Conservation (phyloP, 2,888 invertebrate species). For the Gandaritis pyraliata region DNA sequence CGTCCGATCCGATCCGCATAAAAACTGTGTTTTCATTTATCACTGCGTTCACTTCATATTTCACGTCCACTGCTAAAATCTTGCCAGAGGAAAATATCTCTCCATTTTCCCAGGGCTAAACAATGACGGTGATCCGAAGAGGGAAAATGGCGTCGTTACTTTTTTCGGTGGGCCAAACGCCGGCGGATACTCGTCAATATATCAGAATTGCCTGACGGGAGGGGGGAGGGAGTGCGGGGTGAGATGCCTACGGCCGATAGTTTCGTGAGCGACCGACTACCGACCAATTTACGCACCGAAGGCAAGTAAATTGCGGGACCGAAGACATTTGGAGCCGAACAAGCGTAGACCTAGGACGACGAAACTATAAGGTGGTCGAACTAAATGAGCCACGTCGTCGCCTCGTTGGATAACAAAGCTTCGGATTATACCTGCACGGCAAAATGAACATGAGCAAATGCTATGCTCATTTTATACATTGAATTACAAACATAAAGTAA, state of each 20-base stretch:
- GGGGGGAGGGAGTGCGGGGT: slow-evolving; percentile 46
- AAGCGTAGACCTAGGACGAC: slow-evolving; percentile 22
- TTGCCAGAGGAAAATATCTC: slow-evolving; percentile 49
- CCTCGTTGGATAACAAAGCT: slow-evolving; percentile 7
- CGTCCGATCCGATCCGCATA: slow-evolving; percentile 35
- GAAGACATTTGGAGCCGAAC: slow-evolving; percentile 28
- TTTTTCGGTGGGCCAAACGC: slow-evolving; percentile 55
- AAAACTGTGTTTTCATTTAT: slow-evolving; percentile 50
- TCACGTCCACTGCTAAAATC: slow-evolving; percentile 51
- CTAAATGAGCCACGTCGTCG: slow-evolving; percentile 15
- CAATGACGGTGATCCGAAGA: slow-evolving; percentile 48
- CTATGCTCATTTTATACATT: neutral
- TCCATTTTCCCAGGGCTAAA: slow-evolving; percentile 51
- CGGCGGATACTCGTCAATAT: slow-evolving; percentile 63
- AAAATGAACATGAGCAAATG: neutral
- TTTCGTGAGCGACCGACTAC: slow-evolving; percentile 53
- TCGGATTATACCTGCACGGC: slow-evolving; percentile 6
- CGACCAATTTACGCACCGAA: slow-evolving; percentile 58
- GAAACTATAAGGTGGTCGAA: slow-evolving; percentile 29
- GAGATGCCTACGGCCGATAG: slow-evolving; percentile 50
- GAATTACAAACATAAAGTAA: neutral
- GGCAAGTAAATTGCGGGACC: slow-evolving; percentile 53
- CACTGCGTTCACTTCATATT: slow-evolving; percentile 52
- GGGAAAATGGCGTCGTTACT: slow-evolving; percentile 42
- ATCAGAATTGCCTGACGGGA: slow-evolving; percentile 57